Base-by-base conservation (phyloP, 2,888 invertebrate species). In the Limnephilus rhombicus region DNA sequence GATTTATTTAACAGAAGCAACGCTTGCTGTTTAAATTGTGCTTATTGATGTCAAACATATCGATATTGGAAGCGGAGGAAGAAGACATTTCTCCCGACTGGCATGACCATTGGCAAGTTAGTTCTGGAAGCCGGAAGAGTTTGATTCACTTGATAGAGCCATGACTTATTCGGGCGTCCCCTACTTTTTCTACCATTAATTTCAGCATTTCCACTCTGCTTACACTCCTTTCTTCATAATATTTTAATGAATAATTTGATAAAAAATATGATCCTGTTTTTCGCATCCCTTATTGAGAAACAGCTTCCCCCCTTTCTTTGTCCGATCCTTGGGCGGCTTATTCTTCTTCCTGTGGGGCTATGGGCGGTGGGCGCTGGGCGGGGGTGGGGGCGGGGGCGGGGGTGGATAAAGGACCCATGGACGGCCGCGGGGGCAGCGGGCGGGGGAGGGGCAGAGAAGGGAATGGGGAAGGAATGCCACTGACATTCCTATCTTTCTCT, bases 401-500 rank as follows among this genome's bases (percentile, higher is more conserved):
- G 68, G 90, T 37, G n/a, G 68, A 68, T 68, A 68, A 68, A 68
- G 68, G 68, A 68, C n/a, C 68, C n/a, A 34, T 45, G 91, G 80
- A 37, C 45, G n/a, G 80, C 24, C 24, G 82, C 68, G 37, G 81
- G 85, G n/a, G 49, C 80, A 41, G 80, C 80, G 83, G 15, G 82
- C 4, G 82, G 82, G 49, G 89, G 49, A 53, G 45, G 49, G 49
- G 49, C 0, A 7, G 24, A 24, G 68, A 68, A 68, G 68, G 24
- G 68, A 7, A 68, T 15, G 85, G 91, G 80, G 83, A 83, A 80
- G 85, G 91, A 91, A 91, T 91, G 91, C 88, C 91, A 82, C 91
- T 91, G 91, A 87, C 91, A 91, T 91, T 91, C 91, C 91, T 91
- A 85, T 83, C 90, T 90, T 85, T 85, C 90, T 90, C 90, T 53